Conservation (phyloP, 2,797 vertebrate species). For the Chelonia mydas region DNA sequence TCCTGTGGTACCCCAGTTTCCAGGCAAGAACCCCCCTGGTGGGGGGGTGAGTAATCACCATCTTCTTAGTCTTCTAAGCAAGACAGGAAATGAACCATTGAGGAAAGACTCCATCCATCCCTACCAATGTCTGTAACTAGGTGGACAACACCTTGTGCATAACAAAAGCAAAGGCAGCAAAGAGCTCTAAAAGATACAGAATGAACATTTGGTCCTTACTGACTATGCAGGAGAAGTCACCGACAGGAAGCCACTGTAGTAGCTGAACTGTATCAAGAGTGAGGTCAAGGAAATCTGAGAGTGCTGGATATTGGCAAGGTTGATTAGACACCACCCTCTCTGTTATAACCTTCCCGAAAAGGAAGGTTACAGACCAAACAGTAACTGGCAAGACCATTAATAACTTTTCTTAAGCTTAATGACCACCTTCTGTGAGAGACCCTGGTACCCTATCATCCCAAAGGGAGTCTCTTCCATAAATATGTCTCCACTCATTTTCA, state of each 20-base stretch:
- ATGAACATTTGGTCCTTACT: neutral
- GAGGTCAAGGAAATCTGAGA: too few relatives aligned
- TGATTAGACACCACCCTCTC: too few relatives aligned
- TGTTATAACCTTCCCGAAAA: too few relatives aligned
- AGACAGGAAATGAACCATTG: neutral
- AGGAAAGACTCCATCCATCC: neutral
- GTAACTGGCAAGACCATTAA: too few relatives aligned
- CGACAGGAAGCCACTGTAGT: neutral
- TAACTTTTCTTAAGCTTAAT: too few relatives aligned
- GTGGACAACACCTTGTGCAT: neutral
- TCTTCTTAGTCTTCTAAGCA: neutral
- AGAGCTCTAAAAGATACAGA: neutral
- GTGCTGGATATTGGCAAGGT: too few relatives aligned
- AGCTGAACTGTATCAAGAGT: too few relatives aligned
- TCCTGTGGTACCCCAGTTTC: neutral
- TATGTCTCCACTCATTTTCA: too few relatives aligned
- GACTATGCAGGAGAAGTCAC: neutral
- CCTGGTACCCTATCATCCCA: too few relatives aligned
- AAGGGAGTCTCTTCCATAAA: too few relatives aligned
- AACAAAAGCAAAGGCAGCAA: neutral
- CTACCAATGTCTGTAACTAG: neutral
- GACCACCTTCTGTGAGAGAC: too few relatives aligned
- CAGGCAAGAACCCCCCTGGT: neutral
- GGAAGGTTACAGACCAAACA: too few relatives aligned
- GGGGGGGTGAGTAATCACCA: neutral